Base-by-base conservation (phyloP, 2,113 vertebrate genomes). In the Tringa solitaria region DNA sequence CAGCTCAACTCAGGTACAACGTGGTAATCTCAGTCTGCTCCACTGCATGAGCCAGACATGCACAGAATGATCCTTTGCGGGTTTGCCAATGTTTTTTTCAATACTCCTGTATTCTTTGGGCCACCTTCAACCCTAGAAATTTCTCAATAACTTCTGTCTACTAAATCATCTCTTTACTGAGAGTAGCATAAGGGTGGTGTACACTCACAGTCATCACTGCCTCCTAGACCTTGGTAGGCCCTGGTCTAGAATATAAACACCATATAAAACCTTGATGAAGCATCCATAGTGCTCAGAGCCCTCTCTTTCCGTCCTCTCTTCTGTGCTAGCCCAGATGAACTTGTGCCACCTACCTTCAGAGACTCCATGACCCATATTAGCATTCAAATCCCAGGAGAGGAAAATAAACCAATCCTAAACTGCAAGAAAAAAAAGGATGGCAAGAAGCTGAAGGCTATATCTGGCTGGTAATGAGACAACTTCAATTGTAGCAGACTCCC, bases 371-470 rank as follows among this genome's bases (percentile, higher is more conserved):
- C 83, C 61, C 57, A 30, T 46, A 73, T 89, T 76, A 93, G 26
- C 50, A 76, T 91, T 84, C 65, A 79, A 63, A 84, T 76, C 84
- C 50, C 57, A 65, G 60, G 57, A 94, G 45, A 28, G 8, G 37
- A 50, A 90, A 92, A 95, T 33, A 76, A 95, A 88, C 70, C 61
- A 93, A 72, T 57, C 28, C 77, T 81, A 72, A 90, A 61, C 18
- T 45, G 64, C 48, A 56, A 63, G 51, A 81, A 56, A 63, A 63
- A 88, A 88, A 94, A 84, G 39, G 35, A 80, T n/a, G 43, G 45
- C 73, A 65, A 94, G 89, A 82, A 92, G 69, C 94, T 95, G 77
- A 96, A 84, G 92, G 92, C 84, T 82, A 17, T 78, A 78, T 76
- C 65, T 84, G 74, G 22, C 69, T 87, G 74, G 32, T 93, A 96